These are phyloP conservation scores for Podabrus alpinus DNA, from an alignment of 2,888 invertebrate genomes.

Conservation along the genomic window DNA sequence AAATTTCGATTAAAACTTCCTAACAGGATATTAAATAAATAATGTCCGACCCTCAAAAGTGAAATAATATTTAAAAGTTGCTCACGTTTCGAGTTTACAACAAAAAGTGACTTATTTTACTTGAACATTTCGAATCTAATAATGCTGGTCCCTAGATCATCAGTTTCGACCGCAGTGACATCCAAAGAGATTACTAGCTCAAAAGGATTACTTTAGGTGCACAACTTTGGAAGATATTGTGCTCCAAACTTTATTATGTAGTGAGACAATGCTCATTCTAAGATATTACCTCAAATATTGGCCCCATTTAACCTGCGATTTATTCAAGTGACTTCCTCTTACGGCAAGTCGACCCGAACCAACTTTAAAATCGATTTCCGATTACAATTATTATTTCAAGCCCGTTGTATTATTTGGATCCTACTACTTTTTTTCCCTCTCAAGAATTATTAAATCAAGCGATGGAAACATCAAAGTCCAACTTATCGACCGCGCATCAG, in stretches of 20 bases:
- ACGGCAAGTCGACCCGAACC: background rate
- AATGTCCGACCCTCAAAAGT: background rate
- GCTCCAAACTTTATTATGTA: constrained; percentile 39
- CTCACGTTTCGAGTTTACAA: background rate
- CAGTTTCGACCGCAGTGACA: constrained; percentile 36
- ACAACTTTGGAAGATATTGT: constrained; percentile 31
- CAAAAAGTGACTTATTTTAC: background rate
- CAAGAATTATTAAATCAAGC: constrained; percentile 39
- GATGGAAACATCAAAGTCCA: constrained; percentile 35
- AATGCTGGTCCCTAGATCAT: constrained; percentile 42
- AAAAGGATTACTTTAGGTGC: constrained; percentile 37
- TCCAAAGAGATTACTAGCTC: constrained; percentile 40
- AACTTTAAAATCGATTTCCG: background rate
- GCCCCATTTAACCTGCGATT: constrained; percentile 43
- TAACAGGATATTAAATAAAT: background rate
- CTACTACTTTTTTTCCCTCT: constrained; percentile 28
- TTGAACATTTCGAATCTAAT: constrained; percentile 41
- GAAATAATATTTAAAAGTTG: background rate
- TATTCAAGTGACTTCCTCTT: constrained; percentile 38
- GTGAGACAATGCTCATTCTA: constrained; percentile 39
- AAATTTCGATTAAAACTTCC: background rate
- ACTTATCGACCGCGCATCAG: constrained; percentile 35
- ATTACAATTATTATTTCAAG: constrained; percentile 8
- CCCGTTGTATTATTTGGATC: constrained; percentile 27
- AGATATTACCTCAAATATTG: constrained; percentile 43